Conservation (phyloP, 2,113 vertebrate species). For the Otis tarda region DNA sequence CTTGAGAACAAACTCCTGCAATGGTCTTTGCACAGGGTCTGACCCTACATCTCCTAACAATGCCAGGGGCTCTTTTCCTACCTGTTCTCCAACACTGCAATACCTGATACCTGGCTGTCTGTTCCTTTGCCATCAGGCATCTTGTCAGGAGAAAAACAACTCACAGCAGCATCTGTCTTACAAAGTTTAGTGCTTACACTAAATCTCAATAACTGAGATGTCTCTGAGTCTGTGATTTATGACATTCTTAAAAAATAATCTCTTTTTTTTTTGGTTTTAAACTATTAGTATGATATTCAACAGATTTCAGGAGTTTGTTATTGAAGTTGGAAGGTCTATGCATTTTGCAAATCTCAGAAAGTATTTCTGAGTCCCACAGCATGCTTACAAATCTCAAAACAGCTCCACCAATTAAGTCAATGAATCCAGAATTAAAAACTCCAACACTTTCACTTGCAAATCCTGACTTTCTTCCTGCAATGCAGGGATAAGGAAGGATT, state of each 20-base stretch:
- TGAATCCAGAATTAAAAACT: background rate
- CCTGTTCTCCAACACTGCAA: background rate
- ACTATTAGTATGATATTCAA: background rate
- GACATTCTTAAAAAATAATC: background rate
- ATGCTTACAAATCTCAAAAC: constrained; percentile 18
- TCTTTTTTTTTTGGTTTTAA: background rate
- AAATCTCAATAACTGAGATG: background rate
- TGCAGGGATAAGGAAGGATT: constrained; percentile 48
- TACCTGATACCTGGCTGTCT: background rate
- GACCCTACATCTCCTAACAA: background rate
- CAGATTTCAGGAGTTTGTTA: background rate
- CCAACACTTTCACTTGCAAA: constrained; percentile 47
- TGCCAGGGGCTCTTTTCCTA: background rate
- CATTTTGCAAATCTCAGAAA: constrained; percentile 15
- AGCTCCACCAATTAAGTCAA: constrained; percentile 38
- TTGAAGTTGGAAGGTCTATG: background rate
- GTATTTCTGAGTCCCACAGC: background rate
- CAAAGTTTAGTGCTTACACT: background rate
- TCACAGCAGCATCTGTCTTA: background rate
- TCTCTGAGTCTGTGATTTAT: background rate
- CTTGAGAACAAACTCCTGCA: background rate
- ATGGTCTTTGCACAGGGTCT: background rate
- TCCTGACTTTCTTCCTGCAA: constrained; percentile 6
- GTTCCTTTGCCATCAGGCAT: background rate
- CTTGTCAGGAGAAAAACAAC: background rate